Evolutionary conservation across 2,113 vertebrate genomes (phyloP).

Genomic region (Macrotus californicus): DNA sequence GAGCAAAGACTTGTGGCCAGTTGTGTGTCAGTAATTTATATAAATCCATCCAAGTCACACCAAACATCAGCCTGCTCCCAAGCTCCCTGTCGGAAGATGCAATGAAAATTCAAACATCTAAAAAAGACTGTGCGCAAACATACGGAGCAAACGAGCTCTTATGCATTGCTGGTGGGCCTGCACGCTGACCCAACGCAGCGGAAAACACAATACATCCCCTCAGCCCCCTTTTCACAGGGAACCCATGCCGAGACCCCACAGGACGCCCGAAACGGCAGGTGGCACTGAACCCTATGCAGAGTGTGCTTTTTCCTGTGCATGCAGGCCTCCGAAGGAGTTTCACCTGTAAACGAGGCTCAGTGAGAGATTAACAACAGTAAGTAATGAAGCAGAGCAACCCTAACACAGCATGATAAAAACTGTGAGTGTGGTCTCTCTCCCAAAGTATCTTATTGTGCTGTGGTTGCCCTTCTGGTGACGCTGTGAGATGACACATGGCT

Average conservation of each 20-base stretch:
- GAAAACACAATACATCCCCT: neutral
- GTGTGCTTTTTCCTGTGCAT: neutral
- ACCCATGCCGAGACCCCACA: neutral
- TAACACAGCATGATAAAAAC: neutral
- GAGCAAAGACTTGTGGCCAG: neutral
- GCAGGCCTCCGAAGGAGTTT: neutral
- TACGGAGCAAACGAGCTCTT: neutral
- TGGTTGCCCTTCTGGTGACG: neutral
- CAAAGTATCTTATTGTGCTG: neutral
- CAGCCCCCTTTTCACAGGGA: neutral
- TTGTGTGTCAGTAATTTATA: neutral
- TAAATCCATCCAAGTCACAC: neutral
- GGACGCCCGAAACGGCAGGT: neutral
- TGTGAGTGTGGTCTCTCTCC: neutral
- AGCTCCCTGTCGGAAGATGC: neutral
- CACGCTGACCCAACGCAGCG: neutral
- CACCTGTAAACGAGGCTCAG: neutral
- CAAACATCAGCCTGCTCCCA: neutral
- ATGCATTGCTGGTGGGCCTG: neutral
- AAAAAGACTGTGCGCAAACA: neutral
- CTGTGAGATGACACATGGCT: neutral
- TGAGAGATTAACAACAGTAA: neutral
- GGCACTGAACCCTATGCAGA: neutral
- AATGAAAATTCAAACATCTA: neutral
- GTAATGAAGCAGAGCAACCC: neutral